Evolutionary conservation across 2,113 vertebrate genomes (phyloP).

Genomic region (Pteruthius melanotis): DNA sequence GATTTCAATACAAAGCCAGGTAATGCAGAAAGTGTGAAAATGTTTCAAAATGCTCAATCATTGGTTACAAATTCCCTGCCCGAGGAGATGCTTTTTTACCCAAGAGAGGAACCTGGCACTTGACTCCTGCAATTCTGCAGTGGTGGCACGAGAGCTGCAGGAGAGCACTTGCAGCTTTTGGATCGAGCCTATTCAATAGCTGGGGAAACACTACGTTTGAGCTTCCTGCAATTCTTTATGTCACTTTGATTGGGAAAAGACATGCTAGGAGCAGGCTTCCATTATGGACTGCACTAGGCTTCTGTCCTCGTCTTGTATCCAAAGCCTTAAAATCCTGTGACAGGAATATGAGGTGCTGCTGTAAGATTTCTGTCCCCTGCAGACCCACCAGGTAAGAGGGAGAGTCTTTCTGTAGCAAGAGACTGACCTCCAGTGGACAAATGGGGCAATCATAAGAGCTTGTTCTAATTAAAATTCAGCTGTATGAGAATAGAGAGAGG

Average conservation of each 20-base stretch:
- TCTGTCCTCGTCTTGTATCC: background rate
- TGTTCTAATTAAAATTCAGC: background rate
- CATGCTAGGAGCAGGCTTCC: background rate
- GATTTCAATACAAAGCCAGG: background rate
- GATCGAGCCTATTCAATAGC: rapidly evolving
- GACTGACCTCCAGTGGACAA: slow-evolving; percentile 58
- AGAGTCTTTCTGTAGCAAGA: background rate
- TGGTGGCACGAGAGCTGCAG: background rate
- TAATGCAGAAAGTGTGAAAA: background rate
- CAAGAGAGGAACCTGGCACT: rapidly evolving
- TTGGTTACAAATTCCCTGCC: background rate
- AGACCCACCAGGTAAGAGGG: background rate
- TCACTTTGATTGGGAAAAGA: background rate
- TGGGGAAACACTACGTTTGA: background rate
- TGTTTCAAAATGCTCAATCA: background rate
- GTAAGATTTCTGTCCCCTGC: background rate
- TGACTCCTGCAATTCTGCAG: background rate
- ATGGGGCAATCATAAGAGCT: background rate
- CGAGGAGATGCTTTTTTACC: background rate
- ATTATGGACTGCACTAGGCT: background rate
- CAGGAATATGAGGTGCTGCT: background rate
- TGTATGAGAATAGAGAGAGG: no score
- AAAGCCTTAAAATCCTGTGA: background rate
- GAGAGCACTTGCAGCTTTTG: background rate
- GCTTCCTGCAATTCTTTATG: background rate